Conservation (phyloP, 1,140 invertebrate genomes). For the Drosophila truncata region DNA sequence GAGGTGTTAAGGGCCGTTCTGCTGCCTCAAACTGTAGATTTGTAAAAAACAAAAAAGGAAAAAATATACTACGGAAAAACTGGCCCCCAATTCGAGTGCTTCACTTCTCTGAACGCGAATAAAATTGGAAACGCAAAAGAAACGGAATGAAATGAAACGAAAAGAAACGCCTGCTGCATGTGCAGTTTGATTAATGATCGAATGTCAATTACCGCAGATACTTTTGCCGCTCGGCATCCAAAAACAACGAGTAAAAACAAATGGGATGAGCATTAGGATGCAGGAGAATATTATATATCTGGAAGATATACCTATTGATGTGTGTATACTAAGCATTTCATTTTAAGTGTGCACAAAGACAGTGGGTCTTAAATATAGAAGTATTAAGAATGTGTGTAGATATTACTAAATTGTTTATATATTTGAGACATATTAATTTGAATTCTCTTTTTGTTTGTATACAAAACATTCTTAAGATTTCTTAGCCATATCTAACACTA, state of each 20-base stretch:
- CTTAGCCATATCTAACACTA: too few species aligned
- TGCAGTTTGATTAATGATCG: slow-evolving; percentile 85
- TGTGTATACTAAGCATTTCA: background rate
- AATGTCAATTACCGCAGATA: slow-evolving; percentile 84
- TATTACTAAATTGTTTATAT: background rate
- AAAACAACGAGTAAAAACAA: slow-evolving; percentile 29
- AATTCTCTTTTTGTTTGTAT: background rate
- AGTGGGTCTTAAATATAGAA: background rate
- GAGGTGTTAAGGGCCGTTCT: slow-evolving; percentile 75
- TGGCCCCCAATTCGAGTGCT: slow-evolving; percentile 6
- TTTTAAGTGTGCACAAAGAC: background rate
- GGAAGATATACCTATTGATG: background rate
- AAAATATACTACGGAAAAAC: slow-evolving; percentile 23
- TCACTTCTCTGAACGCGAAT: slow-evolving; percentile 33
- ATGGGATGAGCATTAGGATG: slow-evolving; percentile 12
- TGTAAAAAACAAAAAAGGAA: slow-evolving; percentile 24
- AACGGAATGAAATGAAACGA: slow-evolving; percentile 61
- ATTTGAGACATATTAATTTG: background rate
- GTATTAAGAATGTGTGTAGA: background rate
- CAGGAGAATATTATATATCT: slow-evolving; percentile 6
- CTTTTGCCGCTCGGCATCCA: slow-evolving; percentile 34
- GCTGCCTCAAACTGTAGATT: slow-evolving; percentile 39
- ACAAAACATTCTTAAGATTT: background rate
- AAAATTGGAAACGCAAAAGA: slow-evolving; percentile 55
- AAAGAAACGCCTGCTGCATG: slow-evolving; percentile 82